Evolutionary conservation across 2,888 invertebrate genomes (phyloP), one percentile per base, ranked within the genome.

Genomic region (Caenorhabditis sinica): DNA sequence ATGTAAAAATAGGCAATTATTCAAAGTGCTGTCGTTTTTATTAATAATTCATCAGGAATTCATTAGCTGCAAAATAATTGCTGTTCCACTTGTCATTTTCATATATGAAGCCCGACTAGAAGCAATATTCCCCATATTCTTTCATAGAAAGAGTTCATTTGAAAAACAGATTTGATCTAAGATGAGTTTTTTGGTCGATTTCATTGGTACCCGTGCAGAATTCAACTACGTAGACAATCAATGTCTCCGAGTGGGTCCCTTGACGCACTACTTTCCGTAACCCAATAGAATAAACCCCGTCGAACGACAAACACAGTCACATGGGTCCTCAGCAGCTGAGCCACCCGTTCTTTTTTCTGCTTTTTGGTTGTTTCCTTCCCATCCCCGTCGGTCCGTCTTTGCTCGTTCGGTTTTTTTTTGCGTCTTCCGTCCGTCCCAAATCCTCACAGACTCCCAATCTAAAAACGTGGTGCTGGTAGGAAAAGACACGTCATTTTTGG

Each of bases 241-340:
- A 45, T 65, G 61, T 43, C 25, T 13, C 5, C 56, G 17, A 63
- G 43, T 43, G 40, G 23, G 61, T 20, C 45, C 25, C 40, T 69
- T 45, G 68, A 69, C 60, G 40, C n/a, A 23, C 23, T 45, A 40
- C 20, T 40, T 25, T 49, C 43, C 60, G 58, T 43, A 40, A 56
- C 45, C 58, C 60, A 36, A 23, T 15, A 69, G 45, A 56, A 53
- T 66, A 30, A 63, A 25, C 28, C 45, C 17, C 28, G 15, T n/a
- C 45, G 53, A 71, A n/a, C 40, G 30, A 71, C 40, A 77, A 79
- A 63, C 79, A 71, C 71, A 61, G 79, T 63, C 71, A 72, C 63
- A 71, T 65, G 79, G 68, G 71, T 72, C 65, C 71, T n/a, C 56
- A 56, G 56, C 63, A 79, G 79, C 69, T 79, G 79, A 25, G 51